phyloP scores from a whole-genome alignment of 2,888 invertebrate genomes.

The Colostygia pectinataria region DNA sequence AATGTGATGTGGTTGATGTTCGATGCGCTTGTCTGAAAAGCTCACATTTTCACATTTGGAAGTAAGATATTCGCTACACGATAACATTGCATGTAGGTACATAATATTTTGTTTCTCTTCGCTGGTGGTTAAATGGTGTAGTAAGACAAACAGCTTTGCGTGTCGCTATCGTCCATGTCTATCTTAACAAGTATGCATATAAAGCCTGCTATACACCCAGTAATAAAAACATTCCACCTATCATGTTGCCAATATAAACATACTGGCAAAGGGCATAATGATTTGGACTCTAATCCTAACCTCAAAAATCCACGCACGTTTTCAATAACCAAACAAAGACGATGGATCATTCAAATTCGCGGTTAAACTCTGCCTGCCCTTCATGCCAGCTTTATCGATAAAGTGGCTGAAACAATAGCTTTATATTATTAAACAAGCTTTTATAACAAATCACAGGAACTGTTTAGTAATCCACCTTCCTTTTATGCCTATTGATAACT shows the following conservation, averaged over 20 bases:
- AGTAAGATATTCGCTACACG: slow-evolving; percentile 6
- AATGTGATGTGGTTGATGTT: no score
- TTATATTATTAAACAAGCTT: background rate
- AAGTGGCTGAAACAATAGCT: slow-evolving; percentile 10
- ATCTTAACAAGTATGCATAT: slow-evolving; percentile 10
- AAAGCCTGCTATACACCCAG: background rate
- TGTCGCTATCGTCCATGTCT: slow-evolving; percentile 12
- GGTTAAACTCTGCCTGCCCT: background rate
- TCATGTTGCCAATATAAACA: no score
- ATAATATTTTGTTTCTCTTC: slow-evolving; percentile 14
- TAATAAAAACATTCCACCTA: no score
- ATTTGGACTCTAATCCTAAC: background rate
- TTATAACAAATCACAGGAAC: background rate
- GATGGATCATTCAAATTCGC: background rate
- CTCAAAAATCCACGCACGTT: background rate
- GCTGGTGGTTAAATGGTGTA: slow-evolving; percentile 4
- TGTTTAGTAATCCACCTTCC: background rate
- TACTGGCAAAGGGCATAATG: background rate
- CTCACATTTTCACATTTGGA: background rate
- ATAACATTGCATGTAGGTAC: slow-evolving; percentile 7
- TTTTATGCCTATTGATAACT: background rate
- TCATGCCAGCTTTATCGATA: background rate
- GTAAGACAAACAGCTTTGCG: slow-evolving; percentile 15
- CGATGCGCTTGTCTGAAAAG: no score
- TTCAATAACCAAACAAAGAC: slow-evolving; percentile 8